Evolutionary conservation across 2,888 invertebrate species (phyloP).

Genomic region (Dorcus parallelipipedus): DNA sequence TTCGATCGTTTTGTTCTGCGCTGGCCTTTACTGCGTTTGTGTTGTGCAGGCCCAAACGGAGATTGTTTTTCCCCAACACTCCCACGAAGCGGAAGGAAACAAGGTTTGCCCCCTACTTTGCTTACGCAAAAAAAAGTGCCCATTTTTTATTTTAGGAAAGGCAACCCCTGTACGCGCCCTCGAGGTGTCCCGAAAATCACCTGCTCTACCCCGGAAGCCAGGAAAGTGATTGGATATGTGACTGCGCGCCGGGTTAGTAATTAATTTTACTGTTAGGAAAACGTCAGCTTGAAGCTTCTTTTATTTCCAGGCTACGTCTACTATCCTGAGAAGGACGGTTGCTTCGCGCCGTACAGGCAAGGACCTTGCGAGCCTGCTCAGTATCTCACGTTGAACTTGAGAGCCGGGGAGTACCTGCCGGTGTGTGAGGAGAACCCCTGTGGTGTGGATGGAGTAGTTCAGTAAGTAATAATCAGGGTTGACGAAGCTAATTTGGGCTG

Average conservation of each 20-base stretch:
- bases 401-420: slow-evolving; percentile 52
- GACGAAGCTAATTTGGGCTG: too few relatives aligned
- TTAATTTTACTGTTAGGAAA: background rate
- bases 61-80: too few relatives aligned
- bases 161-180: slow-evolving; percentile 56
- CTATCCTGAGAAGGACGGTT: slow-evolving; percentile 58
- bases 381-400: slow-evolving; percentile 54
- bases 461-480: slow-evolving; percentile 30
- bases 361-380: slow-evolving; percentile 61
- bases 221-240: slow-evolving; percentile 63
- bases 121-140: background rate
- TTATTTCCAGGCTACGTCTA: slow-evolving; percentile 55
- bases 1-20: too few relatives aligned
- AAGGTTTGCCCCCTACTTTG: too few relatives aligned
- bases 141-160: background rate
- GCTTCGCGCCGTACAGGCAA: slow-evolving; percentile 60
- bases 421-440: slow-evolving; percentile 64
- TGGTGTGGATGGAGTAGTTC: slow-evolving; percentile 51
- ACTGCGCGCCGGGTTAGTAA: slow-evolving; percentile 56
- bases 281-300: background rate
- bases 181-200: slow-evolving; percentile 61
- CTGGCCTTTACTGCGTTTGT: too few relatives aligned
- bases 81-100: too few relatives aligned
- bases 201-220: slow-evolving; percentile 65
- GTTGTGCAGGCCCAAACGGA: too few relatives aligned